Base-by-base conservation (phyloP, 2,888 invertebrate species). In the Chymomyza fuscimana region DNA sequence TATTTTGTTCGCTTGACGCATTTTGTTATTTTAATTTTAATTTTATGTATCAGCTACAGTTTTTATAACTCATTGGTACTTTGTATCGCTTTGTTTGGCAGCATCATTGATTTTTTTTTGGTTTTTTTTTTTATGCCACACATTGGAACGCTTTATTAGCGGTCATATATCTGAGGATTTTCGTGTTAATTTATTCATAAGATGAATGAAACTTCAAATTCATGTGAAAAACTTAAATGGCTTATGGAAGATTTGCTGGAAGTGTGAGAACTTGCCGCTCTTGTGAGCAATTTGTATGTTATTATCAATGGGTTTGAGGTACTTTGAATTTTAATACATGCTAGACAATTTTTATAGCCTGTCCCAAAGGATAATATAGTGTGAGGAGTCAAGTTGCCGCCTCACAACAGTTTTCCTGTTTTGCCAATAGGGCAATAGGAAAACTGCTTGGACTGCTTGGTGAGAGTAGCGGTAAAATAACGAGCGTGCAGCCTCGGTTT, bases 11-110 rank as follows among this genome's bases (percentile, higher is more conserved):
- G 73, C 62, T 73, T 69, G 63, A 71, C 67, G 65, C 69, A 72
- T 80, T 75, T 81, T 82, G 80, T 86, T 81, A 74, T 76, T 86
- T 75, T 67, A 76, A 74, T 76, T 82, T 75, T 67, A 76, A 77
- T 77, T 84, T 88, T 71, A 80, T 80, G 62, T 66, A 52, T 65
- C 52, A 52, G 66, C 70, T 72, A 64, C 67, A 67, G 69, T 63
- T 60, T 79, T 63, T 52, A 19, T 40, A 73, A 61, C 60, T 61
- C 70, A 86, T 82, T 83, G 81, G 65, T 74, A 73, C 72, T 75
- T 80, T 80, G 78, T 68, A 68, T 63, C 65, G 15, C 29, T 67
- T 68, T 63, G 66, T 64, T 56, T 56, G 54, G 46, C 58, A 50
- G 59, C 54, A 61, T 22, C n/a, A 54, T 16, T n/a, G 29, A 50